Base-by-base conservation (phyloP, 2,888 invertebrate species). In the Elaeidobius kamerunicus region DNA sequence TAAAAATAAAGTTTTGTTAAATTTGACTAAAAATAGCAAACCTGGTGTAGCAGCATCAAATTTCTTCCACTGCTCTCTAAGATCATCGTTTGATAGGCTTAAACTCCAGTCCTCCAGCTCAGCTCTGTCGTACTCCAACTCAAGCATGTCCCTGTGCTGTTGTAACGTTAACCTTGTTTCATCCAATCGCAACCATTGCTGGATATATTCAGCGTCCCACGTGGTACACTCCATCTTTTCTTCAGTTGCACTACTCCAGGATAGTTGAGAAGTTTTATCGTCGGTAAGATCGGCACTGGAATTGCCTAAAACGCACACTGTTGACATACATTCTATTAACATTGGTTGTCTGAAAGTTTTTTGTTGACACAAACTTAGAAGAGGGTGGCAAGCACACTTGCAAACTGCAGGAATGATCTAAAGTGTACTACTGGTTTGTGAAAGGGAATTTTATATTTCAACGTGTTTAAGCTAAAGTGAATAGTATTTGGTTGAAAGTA, bases 61-160 rank as follows among this genome's bases (percentile, higher is more conserved):
- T 17, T 63, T 63, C 50, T 67, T 69, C 63, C 65, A 69, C 36
- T 67, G 65, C 30, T 82, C 81, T 62, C 77, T 41, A 52, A 85
- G 75, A 70, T 86, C 85, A 67, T 86, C 86, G 60, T 79, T 83
- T 1, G 86, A 86, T 56, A 87, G 72, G 38, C 84, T 84, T 66
- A 86, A 75, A 67, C 85, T 87, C 88, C 88, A 88, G 69, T 88
- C 87, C 72, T 88, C 87, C 58, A 88, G 72, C 69, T 88, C 88
- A 2, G 86, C 83, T 61, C 83, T 78, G 66, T 86, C 87, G 65
- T 87, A 87, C 69, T 86, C 86, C 63, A 86, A 73, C 67, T 85
- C 85, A 18, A 83, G 77, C 60, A 84, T 70, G 66, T 85, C 84
- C 54, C 84, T 76, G 67, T 85, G 84, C 61, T 84, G 80, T 62